A percentile compares a stretch with the other conserved stretches of the same genome.
These are phyloP conservation scores for Megalurothrips usitatus DNA, from an alignment of 2,888 invertebrate genomes.

Conservation along the genomic window DNA sequence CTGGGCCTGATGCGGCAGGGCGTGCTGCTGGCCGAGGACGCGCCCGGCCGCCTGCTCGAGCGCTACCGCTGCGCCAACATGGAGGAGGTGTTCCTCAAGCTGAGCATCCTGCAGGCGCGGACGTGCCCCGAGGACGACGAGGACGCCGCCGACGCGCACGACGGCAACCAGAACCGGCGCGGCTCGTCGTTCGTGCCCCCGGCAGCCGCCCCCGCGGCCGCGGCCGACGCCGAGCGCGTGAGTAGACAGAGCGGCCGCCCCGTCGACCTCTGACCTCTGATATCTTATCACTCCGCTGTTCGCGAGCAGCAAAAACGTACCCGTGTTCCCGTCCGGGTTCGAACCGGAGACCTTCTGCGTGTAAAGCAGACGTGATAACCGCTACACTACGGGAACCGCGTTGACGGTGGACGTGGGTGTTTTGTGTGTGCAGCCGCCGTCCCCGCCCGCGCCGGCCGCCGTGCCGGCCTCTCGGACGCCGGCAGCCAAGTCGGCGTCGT, in stretches of 20 bases:
- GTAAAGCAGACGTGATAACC: not conserved
- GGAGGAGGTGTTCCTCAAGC: conserved; percentile 51
- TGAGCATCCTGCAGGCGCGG: conserved; percentile 42
- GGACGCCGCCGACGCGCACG: not conserved
- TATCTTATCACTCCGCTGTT: not conserved
- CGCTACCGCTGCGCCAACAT: conserved; percentile 43
- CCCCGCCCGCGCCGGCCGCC: not conserved
- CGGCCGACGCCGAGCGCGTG: no score
- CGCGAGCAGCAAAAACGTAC: not conserved
- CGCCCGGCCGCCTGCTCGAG: conserved; percentile 46
- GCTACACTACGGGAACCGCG: not conserved
- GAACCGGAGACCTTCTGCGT: not conserved
- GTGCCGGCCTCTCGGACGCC: not conserved
- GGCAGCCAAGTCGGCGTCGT: not conserved
- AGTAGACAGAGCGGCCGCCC: no score
- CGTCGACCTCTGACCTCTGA: no score
- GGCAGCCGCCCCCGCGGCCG: not conserved
- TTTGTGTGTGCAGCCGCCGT: no score
- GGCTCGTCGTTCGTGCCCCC: not conserved
- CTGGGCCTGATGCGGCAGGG: conserved; percentile 54
- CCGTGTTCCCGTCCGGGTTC: not conserved
- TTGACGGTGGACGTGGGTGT: not conserved
- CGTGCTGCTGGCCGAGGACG: conserved; percentile 49
- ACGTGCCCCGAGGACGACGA: not conserved
- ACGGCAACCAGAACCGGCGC: not conserved